These are phyloP conservation scores for Sakesphorus luctuosus DNA, from an alignment of 2,113 vertebrate species.

Conservation along the genomic window DNA sequence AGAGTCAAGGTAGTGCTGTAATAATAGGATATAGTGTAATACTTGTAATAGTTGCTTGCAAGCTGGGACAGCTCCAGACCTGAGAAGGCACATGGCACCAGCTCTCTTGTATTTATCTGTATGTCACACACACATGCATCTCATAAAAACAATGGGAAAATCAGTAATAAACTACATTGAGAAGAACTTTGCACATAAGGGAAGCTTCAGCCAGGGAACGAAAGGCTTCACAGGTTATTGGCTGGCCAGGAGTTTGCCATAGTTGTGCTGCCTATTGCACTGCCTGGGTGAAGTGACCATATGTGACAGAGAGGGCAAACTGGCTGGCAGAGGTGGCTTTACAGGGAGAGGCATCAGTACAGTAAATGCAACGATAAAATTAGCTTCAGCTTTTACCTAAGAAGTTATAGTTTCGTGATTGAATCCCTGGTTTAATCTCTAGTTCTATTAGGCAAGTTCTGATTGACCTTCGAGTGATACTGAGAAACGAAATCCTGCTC, in stretches of 20 bases:
- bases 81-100: neutral
- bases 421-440: neutral
- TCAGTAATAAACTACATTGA: neutral
- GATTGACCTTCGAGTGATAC: neutral
- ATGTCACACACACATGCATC: neutral
- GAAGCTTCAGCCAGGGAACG: neutral
- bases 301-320: neutral
- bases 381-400: neutral
- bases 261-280: neutral
- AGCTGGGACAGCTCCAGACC: neutral
- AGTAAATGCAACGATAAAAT: neutral
- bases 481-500: neutral
- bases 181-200: neutral
- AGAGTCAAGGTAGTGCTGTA: neutral
- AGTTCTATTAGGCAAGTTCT: neutral
- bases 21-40: neutral
- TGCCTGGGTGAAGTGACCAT: neutral
- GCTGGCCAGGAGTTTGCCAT: neutral
- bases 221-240: neutral
- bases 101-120: neutral
- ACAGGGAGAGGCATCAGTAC: neutral
- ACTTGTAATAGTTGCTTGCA: neutral
- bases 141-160: neutral
- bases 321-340: neutral
- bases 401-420: neutral